Evolutionary conservation across 1,140 invertebrate genomes (phyloP).

Genomic region (Proales similis): DNA sequence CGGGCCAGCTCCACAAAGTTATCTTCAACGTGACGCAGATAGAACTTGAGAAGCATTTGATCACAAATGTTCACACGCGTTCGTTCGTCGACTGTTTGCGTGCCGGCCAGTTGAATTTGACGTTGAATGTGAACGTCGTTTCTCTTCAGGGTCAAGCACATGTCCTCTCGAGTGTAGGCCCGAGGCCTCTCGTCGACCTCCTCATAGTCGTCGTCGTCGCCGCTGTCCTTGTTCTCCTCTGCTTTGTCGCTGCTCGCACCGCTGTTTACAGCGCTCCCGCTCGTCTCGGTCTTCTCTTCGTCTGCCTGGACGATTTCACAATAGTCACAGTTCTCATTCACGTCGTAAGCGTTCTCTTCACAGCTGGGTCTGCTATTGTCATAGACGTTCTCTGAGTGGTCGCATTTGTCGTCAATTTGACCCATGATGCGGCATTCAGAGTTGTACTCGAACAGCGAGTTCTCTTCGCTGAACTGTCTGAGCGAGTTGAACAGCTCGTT

Average conservation of each 20-base stretch:
- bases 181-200: too few relatives aligned
- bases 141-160: constrained; percentile 29
- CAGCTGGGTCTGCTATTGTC: background rate
- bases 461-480: constrained; percentile 6
- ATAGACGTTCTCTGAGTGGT: background rate
- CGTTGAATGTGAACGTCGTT: constrained; percentile 15
- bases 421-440: too few relatives aligned
- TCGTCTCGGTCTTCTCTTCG: too few relatives aligned
- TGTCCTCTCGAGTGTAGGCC: constrained; percentile 2
- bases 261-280: too few relatives aligned
- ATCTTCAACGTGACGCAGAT: constrained; percentile 25
- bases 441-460: constrained; percentile 12
- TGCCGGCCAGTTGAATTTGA: constrained; percentile 26
- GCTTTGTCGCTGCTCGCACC: background rate
- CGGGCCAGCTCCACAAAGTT: constrained; percentile 23
- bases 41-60: constrained; percentile 30
- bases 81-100: background rate
- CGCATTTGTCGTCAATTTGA: too few relatives aligned
- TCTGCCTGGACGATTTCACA: constrained; percentile 33
- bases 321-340: constrained; percentile 6
- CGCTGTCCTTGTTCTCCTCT: constrained; percentile 9
- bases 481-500: constrained; percentile 5
- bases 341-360: background rate
- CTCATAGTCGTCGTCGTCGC: too few relatives aligned
- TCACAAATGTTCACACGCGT: constrained; percentile 10